Percentiles rank a stretch among this genome's conserved stretches.
Conservation (phyloP, 2,888 invertebrate species). For the Caradrina clavipalpis region DNA sequence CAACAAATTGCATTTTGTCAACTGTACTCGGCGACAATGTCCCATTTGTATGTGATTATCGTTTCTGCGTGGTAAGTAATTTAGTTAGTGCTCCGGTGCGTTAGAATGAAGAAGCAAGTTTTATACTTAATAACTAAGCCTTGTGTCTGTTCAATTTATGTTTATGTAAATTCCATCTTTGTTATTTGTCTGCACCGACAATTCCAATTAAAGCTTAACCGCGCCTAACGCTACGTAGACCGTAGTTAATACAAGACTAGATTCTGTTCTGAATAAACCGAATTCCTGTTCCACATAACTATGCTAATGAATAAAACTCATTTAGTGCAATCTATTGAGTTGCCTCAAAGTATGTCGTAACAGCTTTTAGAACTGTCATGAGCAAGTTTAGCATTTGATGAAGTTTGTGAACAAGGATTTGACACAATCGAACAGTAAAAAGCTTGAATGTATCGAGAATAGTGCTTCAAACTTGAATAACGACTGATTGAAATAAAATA, state of each 20-base stretch:
- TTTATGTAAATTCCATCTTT: constrained; percentile 43
- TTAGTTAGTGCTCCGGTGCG: constrained; percentile 44
- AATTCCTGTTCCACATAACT: constrained; percentile 61
- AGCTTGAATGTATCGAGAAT: constrained; percentile 2
- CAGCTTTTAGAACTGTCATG: constrained; percentile 35
- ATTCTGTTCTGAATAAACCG: constrained; percentile 50
- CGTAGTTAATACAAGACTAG: constrained; percentile 34
- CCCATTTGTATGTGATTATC: constrained; percentile 60
- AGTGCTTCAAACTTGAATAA: background rate
- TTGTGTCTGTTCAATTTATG: constrained; percentile 36
- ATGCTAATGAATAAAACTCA: constrained; percentile 64
- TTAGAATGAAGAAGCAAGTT: constrained; percentile 56
- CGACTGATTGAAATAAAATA: constrained; percentile 16
- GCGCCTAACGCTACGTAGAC: constrained; percentile 49
- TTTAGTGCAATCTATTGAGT: constrained; percentile 53
- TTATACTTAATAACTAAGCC: constrained; percentile 32
- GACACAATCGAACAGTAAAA: background rate
- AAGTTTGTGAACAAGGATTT: constrained; percentile 14
- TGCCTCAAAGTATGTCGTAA: constrained; percentile 44
- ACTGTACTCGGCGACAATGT: constrained; percentile 49
- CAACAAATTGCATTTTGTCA: constrained; percentile 62
- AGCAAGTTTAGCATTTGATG: constrained; percentile 14
- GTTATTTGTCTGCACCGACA: constrained; percentile 48
- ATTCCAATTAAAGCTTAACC: constrained; percentile 57
- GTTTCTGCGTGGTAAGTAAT: constrained; percentile 45